phyloP scores from a whole-genome alignment of 2,113 vertebrate species.

The Gopherus evgoodei region DNA sequence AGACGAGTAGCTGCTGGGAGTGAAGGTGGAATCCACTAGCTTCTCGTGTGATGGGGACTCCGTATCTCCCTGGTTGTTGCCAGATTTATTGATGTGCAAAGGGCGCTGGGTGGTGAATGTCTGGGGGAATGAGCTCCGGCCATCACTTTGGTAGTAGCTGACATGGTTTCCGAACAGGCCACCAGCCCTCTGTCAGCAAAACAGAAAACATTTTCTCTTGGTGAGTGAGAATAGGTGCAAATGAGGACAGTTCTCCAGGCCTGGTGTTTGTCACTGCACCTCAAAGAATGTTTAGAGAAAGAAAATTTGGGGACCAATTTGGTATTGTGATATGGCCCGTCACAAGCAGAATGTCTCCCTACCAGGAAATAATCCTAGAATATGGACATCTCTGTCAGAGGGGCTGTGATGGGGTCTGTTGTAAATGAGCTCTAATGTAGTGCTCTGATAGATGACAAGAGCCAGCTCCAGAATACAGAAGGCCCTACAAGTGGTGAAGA shows the following conservation, averaged over 20 bases:
- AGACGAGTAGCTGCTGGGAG: constrained; percentile 97
- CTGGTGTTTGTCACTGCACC: background rate
- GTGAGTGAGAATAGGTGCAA: background rate
- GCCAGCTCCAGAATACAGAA: background rate
- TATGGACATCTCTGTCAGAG: background rate
- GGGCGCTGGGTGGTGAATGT: constrained; percentile 97
- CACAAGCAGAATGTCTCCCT: background rate
- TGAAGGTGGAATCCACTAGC: constrained; percentile 96
- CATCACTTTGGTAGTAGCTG: constrained; percentile 94
- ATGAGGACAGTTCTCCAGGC: background rate
- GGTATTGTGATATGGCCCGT: background rate
- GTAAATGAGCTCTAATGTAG: background rate
- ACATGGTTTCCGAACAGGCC: constrained; percentile 98
- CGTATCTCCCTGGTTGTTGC: constrained; percentile 87
- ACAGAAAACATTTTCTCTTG: constrained; percentile 37
- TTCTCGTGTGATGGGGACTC: constrained; percentile 96
- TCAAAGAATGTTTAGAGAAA: background rate
- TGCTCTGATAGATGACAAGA: background rate
- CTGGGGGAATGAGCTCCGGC: constrained; percentile 91
- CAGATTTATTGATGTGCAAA: constrained; percentile 95
- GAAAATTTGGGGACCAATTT: background rate
- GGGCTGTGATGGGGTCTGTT: background rate
- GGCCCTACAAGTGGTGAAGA: background rate
- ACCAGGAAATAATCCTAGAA: background rate
- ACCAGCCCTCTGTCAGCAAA: constrained; percentile 87